phyloP scores from a whole-genome alignment of 2,113 vertebrate species.

The Alethe diademata region DNA sequence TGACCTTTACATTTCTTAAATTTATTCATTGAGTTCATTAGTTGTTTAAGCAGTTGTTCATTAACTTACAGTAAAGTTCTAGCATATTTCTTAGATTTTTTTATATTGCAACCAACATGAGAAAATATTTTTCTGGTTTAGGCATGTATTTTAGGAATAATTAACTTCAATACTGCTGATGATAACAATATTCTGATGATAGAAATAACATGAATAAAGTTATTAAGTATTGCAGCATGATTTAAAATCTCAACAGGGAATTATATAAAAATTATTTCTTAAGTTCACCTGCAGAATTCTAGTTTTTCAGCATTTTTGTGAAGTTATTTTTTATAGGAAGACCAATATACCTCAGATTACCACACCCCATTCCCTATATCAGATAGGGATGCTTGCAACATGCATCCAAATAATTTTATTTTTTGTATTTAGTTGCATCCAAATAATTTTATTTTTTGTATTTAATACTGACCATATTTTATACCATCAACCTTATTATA shows the following conservation, averaged over 20 bases:
- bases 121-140: neutral
- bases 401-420: neutral
- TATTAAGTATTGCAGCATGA: neutral
- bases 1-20: neutral
- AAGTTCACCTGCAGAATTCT: neutral
- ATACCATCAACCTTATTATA: neutral
- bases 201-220: neutral
- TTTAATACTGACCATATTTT: neutral
- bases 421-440: neutral
- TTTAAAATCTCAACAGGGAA: neutral
- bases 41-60: neutral
- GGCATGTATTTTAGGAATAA: neutral
- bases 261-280: neutral
- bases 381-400: neutral
- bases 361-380: neutral
- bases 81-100: neutral
- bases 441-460: neutral
- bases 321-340: neutral
- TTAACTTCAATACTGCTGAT: neutral
- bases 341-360: neutral
- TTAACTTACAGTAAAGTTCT: neutral
- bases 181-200: neutral
- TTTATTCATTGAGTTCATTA: conserved; percentile 16
- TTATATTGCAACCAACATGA: neutral
- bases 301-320: neutral